A percentile compares a stretch with the other conserved stretches of the same genome.
phyloP scores from a whole-genome alignment of 2,797 vertebrate genomes.

The Sebastes steindachneri region DNA sequence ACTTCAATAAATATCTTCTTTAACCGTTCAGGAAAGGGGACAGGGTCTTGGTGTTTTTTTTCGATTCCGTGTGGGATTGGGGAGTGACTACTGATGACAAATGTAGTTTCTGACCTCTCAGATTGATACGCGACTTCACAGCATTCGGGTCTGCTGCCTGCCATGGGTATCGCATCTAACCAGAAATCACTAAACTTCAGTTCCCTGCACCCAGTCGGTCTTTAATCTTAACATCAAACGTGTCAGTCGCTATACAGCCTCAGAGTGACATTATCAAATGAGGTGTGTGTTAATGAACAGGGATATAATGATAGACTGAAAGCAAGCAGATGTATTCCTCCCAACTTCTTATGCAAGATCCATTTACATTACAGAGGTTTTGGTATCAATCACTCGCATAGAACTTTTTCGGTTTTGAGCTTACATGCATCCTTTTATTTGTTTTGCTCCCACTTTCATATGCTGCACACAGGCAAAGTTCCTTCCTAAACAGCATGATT shows the following conservation, averaged over 20 bases:
- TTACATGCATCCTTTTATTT: constrained; percentile 13
- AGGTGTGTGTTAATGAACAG: constrained; percentile 69
- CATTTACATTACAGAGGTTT: constrained; percentile 56
- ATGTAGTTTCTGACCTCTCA: constrained; percentile 71
- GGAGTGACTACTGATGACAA: constrained; percentile 57
- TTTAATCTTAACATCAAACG: constrained; percentile 79
- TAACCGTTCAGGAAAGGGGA: constrained; percentile 5
- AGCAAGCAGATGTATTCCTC: constrained; percentile 21
- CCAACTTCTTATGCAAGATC: constrained; percentile 38
- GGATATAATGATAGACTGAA: constrained; percentile 60
- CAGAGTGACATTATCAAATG: constrained; percentile 64
- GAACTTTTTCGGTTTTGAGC: constrained; percentile 35
- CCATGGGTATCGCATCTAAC: constrained; percentile 63
- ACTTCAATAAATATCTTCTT: constrained; percentile 46
- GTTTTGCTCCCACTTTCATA: not conserved
- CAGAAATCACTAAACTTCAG: constrained; percentile 76
- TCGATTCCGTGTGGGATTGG: constrained; percentile 36
- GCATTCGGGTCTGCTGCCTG: constrained; percentile 61
- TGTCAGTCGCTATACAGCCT: constrained; percentile 49
- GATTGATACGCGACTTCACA: constrained; percentile 62
- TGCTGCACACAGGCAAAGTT: not conserved
- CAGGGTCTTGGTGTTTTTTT: constrained; percentile 22
- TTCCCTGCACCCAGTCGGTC: constrained; percentile 51
- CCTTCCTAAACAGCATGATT: not conserved
- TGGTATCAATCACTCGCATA: constrained; percentile 12